phyloP scores from a whole-genome alignment of 1,140 invertebrate genomes.

The Glossosoma conforme region DNA sequence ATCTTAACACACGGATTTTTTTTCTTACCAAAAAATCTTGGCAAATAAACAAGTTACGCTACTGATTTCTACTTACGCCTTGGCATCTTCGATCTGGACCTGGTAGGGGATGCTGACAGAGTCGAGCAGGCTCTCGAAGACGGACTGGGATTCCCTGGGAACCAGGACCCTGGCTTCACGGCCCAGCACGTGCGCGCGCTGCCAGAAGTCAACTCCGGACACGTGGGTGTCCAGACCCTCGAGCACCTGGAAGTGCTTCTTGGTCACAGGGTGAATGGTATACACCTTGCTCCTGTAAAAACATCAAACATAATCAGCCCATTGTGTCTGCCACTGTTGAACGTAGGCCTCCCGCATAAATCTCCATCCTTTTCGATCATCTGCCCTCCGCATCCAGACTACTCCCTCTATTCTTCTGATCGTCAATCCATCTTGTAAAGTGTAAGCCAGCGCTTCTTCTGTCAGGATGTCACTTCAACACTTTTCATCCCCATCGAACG shows the following conservation, averaged over 20 bases:
- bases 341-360: too few relatives aligned
- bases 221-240: constrained; percentile 6
- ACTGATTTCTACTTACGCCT: constrained; percentile 20
- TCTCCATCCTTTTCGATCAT: too few relatives aligned
- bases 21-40: too few relatives aligned
- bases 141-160: background rate
- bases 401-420: too few relatives aligned
- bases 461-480: too few relatives aligned
- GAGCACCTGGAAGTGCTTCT: constrained; percentile 14
- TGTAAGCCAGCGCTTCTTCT: too few relatives aligned
- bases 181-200: constrained; percentile 14
- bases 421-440: too few relatives aligned
- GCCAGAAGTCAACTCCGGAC: constrained; percentile 25
- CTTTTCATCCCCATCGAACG: too few relatives aligned
- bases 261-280: constrained; percentile 19
- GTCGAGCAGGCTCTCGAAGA: constrained; percentile 16
- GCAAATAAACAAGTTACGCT: too few relatives aligned
- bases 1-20: too few relatives aligned
- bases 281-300: constrained; percentile 27
- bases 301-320: background rate
- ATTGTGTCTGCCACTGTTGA: too few relatives aligned
- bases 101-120: constrained; percentile 10
- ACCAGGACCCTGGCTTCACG: constrained; percentile 23
- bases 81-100: constrained; percentile 19
- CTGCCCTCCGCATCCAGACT: too few relatives aligned